Evolutionary conservation across 2,113 vertebrate genomes (phyloP).

Genomic region (Dipodomys spectabilis): DNA sequence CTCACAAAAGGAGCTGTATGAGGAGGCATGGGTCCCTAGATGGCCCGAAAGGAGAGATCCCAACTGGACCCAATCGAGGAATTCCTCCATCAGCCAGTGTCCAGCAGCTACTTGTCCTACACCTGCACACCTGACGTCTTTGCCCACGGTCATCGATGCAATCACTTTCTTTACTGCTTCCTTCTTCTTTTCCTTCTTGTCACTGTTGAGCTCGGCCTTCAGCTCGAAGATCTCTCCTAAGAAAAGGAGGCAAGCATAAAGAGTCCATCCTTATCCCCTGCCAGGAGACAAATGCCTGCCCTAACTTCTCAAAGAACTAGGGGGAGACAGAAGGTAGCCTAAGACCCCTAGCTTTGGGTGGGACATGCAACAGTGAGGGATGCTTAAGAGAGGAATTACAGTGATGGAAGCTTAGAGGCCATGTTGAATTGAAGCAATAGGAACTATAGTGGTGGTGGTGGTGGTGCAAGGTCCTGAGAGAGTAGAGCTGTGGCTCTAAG

Average conservation of each 20-base stretch:
- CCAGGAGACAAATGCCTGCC: not conserved
- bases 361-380: not conserved
- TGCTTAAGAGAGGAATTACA: not conserved
- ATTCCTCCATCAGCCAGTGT: accelerated
- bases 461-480: not conserved
- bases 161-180: constrained; percentile 99
- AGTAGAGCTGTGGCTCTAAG: too few relatives aligned
- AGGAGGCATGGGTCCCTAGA: not conserved
- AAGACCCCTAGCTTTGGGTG: not conserved
- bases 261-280: not conserved
- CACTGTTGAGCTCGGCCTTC: constrained; percentile 98
- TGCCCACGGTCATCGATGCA: constrained; percentile 98
- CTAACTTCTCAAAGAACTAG: not conserved
- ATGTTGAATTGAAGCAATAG: not conserved
- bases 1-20: not conserved
- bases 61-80: not conserved
- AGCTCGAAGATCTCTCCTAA: constrained; percentile 99
- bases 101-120: not conserved
- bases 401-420: not conserved
- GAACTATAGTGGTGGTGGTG: not conserved
- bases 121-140: constrained; percentile 95
- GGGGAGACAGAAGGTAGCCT: not conserved
- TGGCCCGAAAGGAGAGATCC: not conserved
- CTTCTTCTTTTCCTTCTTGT: constrained; percentile 99
- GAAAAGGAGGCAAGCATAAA: constrained; percentile 61